Percentiles rank a stretch among this genome's conserved stretches.
phyloP scores from a whole-genome alignment of 2,113 vertebrate species.

The Megaceryle torquata region DNA sequence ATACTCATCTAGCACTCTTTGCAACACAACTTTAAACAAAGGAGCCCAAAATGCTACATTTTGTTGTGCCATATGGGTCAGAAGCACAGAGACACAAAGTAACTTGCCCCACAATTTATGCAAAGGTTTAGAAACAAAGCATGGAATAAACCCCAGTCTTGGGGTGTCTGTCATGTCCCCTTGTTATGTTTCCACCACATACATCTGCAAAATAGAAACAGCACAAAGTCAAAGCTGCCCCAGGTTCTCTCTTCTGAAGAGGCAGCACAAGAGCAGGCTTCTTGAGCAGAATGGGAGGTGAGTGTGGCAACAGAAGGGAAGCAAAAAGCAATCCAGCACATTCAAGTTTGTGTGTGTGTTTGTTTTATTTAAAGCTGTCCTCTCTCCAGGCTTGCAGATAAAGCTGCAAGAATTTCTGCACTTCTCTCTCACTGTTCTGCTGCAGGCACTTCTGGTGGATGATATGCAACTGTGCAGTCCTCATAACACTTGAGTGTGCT shows the following conservation, averaged over 20 bases:
- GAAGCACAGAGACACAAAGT: background rate
- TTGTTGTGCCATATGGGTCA: background rate
- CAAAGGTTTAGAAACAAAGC: background rate
- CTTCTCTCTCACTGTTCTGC: background rate
- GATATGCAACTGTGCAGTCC: background rate
- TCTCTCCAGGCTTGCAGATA: background rate
- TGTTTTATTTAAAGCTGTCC: background rate
- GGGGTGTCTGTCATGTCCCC: background rate
- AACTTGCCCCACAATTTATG: background rate
- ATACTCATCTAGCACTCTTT: background rate
- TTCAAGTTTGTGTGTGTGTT: background rate
- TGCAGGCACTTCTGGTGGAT: background rate
- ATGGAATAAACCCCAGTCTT: background rate
- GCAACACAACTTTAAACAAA: background rate
- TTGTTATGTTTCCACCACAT: background rate
- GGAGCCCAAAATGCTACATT: background rate
- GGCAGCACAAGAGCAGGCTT: background rate
- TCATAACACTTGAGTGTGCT: background rate
- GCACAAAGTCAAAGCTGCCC: background rate
- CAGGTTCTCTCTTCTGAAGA: background rate
- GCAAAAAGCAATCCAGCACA: background rate
- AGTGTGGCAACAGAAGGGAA: background rate
- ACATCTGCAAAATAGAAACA: background rate
- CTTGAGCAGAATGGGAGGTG: background rate
- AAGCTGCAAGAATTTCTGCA: background rate